Evolutionary conservation across 1,140 invertebrate genomes (phyloP), one percentile per base, ranked within the genome.

Genomic region (Drepana arcuata): DNA sequence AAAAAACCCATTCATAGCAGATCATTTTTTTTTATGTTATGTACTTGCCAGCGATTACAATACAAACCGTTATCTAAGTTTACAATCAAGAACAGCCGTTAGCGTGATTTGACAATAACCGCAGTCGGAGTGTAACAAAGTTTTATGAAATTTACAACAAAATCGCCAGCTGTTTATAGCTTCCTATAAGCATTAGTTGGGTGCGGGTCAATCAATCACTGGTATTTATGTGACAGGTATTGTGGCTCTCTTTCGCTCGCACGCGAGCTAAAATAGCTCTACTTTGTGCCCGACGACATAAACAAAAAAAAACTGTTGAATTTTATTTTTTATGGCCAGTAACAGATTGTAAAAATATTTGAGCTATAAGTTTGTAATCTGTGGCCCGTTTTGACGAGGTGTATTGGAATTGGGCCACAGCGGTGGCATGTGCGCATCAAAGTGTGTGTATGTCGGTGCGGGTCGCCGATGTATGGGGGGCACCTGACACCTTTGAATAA

Each of bases 201-300:
- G 59, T 79, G 65, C 68, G 66, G 70, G 70, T 62, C 71, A 69
- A 80, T 80, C 73, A 78, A 80, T 80, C 75, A 77, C 57, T 40
- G 30, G 56, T 73, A 62, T 80, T 77, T 75, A 75, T 77, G 70
- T 80, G 72, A 74, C 71, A 65, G 56, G 53, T 70, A 66, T 71
- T 53, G 52, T 57, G 32, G 40, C 25, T 58, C 61, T 53, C 50
- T 55, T 48, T 64, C 61, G 33, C 41, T 39, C 53, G 23, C 34
- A 23, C 51, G 61, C 47, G 48, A 55, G 48, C 50, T 44, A 41
- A 56, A 62, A 58, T 48, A 44, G 34, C 42, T 35, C 28, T 48
- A 38, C n/a, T n/a, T n/a, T n/a, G 42, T 37, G 26, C 14, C 27
- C 27, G 28, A 29, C 28, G 48, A 45, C 52, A 59, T 39, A 61